A percentile compares a stretch with the other conserved stretches of the same genome.
phyloP scores from a whole-genome alignment of 2,113 vertebrate genomes.

The Tautogolabrus adspersus region DNA sequence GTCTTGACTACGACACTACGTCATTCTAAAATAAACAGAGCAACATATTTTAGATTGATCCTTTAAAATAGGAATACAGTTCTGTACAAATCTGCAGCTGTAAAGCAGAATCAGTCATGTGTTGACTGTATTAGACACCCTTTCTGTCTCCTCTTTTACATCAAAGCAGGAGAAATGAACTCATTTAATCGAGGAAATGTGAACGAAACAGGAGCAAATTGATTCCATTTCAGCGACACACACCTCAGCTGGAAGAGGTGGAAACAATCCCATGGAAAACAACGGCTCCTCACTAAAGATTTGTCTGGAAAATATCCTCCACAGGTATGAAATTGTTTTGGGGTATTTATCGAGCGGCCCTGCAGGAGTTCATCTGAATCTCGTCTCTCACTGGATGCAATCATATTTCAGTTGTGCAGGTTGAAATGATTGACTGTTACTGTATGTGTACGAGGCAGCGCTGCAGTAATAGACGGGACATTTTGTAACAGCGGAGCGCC shows the following conservation, averaged over 20 bases:
- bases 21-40: too few species aligned
- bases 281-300: not conserved
- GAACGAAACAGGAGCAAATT: not conserved
- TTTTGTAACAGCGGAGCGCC: not conserved
- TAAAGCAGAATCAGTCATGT: too few species aligned
- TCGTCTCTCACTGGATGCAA: conserved; percentile 25
- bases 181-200: not conserved
- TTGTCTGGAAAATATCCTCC: not conserved
- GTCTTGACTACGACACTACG: too few species aligned
- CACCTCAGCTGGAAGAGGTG: not conserved
- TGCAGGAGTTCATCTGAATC: conserved; percentile 37
- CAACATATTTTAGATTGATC: too few species aligned
- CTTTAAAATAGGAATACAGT: too few species aligned
- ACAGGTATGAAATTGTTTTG: conserved; percentile 18
- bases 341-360: not conserved
- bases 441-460: not conserved
- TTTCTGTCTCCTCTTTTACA: not conserved
- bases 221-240: not conserved
- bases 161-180: not conserved
- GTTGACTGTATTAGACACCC: too few species aligned
- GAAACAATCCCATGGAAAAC: conserved; percentile 4
- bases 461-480: conserved; percentile 9
- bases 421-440: conserved; percentile 17
- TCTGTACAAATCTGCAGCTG: too few species aligned
- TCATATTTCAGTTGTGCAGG: conserved; percentile 21